Evolutionary conservation across 2,888 invertebrate genomes (phyloP), one percentile per base, ranked within the genome.

Genomic region (Kuschelorhynchus macadamiae): DNA sequence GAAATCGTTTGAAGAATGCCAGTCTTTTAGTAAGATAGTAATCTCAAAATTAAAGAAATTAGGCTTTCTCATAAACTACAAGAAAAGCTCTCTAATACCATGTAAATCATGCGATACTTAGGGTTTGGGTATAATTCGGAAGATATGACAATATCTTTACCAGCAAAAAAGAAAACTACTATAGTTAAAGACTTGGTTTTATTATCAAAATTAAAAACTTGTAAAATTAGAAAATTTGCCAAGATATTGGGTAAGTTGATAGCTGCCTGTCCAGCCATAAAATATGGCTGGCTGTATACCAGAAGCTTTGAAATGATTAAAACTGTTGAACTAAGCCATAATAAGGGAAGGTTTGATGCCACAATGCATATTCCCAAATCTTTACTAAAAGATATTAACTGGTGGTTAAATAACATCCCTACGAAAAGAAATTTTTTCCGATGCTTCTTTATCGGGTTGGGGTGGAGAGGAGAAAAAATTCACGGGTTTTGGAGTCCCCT

Each of bases 221-320:
- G 49, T 16, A 49, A 21, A 25, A 55, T 55, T 20, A 36, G 25
- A 42, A 41, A 42, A 7, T 42, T 56, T 44, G 60, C 60, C n/a
- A 33, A 17, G 16, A 1, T 60, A 9, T 12, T 50, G 7, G 60
- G 60, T 2, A 41, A 21, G 12, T 39, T 60, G 18, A 11, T 30
- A 11, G 36, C 50, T 8, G 60, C 50, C 8, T 49, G 39, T 50
- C 60, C 60, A 16, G 60, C 60, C n/a, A 41, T 60, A n/a, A n/a
- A 41, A 41, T 60, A 60, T 60, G 41, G 60, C 9, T 60, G 60
- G 60, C 20, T 60, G 20, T 60, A 60, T 50, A 77, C 60, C 67
- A 75, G 60, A 55, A 65, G 17, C 47, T 49, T 12, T 46, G 75
- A 64, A 46, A 46, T 8, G 4, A 18, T 2, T 7, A 49, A 49